A percentile compares a stretch with the other conserved stretches of the same genome.
Evolutionary conservation across 2,113 vertebrate genomes (phyloP).

Genomic region (Eleginops maclovinus): DNA sequence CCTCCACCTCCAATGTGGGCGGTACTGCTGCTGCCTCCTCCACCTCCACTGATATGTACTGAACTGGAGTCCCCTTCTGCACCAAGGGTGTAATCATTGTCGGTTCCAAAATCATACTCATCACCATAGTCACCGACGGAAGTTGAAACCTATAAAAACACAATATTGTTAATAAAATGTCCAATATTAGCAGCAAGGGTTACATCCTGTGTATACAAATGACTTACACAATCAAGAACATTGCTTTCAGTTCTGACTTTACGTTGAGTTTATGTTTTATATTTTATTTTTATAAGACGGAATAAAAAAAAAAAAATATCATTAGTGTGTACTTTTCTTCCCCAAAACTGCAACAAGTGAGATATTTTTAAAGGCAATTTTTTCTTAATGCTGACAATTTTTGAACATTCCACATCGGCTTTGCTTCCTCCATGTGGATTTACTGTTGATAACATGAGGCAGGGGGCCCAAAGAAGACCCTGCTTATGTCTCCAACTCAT

Average conservation of each 20-base stretch:
- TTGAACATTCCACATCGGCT: neutral
- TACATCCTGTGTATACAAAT: neutral
- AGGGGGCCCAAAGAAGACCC: neutral
- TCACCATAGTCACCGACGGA: conserved; percentile 71
- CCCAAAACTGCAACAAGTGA: neutral
- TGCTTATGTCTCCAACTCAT: neutral
- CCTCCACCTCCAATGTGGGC: neutral
- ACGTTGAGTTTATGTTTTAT: no score
- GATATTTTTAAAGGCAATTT: neutral
- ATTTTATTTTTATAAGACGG: no score
- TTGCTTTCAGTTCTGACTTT: no score
- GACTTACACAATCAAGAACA: neutral
- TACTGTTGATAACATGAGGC: neutral
- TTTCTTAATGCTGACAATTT: neutral
- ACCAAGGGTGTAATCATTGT: conserved; percentile 53
- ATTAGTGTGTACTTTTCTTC: neutral
- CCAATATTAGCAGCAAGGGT: neutral
- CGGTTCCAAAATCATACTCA: conserved; percentile 69
- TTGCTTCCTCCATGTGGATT: conserved; percentile 19
- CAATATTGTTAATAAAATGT: conserved; percentile 5
- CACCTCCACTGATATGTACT: conserved; percentile 36
- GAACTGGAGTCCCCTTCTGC: conserved; percentile 38
- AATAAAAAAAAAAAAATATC: no score
- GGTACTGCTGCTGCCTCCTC: conserved; percentile 26
- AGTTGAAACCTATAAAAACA: conserved; percentile 48